Conservation (phyloP, 2,113 vertebrate genomes). For the Eptatretus burgeri region DNA sequence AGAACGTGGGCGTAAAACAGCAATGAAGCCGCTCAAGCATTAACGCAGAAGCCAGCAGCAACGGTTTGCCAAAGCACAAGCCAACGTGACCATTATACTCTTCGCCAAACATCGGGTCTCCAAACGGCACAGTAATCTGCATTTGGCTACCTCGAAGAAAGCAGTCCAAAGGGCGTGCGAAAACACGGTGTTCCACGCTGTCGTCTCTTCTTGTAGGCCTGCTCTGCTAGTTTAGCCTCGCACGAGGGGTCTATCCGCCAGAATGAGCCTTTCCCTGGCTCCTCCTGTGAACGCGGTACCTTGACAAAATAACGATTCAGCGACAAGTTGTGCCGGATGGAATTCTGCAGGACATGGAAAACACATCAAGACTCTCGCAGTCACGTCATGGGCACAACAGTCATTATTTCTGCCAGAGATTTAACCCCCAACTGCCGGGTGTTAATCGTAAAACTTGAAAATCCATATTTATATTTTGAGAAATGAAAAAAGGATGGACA, state of each 20-base stretch:
- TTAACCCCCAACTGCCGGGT: too few relatives aligned
- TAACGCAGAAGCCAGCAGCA: too few relatives aligned
- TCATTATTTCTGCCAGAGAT: too few relatives aligned
- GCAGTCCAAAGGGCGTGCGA: conserved; percentile 75
- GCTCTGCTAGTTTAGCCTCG: conserved; percentile 74
- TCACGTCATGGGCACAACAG: too few relatives aligned
- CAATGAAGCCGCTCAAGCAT: not conserved
- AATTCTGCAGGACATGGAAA: conserved; percentile 34
- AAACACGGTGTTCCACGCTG: conserved; percentile 89
- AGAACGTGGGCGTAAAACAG: conserved; percentile 13
- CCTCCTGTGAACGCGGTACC: conserved; percentile 89
- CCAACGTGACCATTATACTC: conserved; percentile 3
- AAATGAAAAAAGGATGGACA: too few relatives aligned
- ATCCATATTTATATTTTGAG: too few relatives aligned
- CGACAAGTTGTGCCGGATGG: conserved; percentile 96
- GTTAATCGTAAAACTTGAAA: too few relatives aligned
- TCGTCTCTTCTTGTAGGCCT: conserved; percentile 78
- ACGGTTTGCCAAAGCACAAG: not conserved
- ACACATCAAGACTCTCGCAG: not conserved
- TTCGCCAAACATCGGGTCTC: not conserved
- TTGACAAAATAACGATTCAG: conserved; percentile 97
- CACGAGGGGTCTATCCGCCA: conserved; percentile 87
- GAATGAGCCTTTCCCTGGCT: conserved; percentile 86
- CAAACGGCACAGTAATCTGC: not conserved
- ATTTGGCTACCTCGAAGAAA: conserved; percentile 55